These are phyloP conservation scores for Rhynchopsitta pachyrhyncha DNA, from an alignment of 2,113 vertebrate species.

Conservation along the genomic window DNA sequence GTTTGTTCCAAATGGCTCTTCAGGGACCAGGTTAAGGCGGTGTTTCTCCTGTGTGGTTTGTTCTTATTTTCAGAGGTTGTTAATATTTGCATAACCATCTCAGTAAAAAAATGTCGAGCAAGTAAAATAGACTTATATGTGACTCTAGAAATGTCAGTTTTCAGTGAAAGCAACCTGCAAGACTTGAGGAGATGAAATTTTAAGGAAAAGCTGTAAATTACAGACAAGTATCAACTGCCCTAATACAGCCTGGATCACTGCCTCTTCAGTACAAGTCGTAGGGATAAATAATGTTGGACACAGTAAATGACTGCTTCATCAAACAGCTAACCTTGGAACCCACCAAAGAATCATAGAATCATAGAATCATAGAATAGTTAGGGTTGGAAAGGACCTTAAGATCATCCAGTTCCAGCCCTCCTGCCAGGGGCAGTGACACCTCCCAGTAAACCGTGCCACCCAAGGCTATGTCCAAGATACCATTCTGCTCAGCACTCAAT, in stretches of 20 bases:
- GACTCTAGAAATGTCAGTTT: background rate
- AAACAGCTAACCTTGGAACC: background rate
- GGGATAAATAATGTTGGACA: background rate
- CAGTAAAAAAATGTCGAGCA: background rate
- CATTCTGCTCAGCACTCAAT: background rate
- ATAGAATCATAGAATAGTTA: no score
- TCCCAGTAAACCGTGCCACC: no score
- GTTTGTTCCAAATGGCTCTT: constrained; percentile 48
- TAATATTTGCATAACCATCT: constrained; percentile 40
- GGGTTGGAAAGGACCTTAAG: no score
- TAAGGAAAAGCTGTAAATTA: background rate
- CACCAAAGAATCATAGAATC: background rate
- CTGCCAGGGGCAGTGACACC: no score
- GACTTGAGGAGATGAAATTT: background rate
- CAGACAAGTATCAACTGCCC: background rate
- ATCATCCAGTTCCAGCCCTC: no score
- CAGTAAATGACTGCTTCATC: background rate
- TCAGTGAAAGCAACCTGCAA: background rate
- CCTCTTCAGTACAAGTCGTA: background rate
- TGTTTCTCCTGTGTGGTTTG: constrained; percentile 22
- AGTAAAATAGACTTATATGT: background rate
- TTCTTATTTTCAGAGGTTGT: constrained; percentile 61
- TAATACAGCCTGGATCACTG: background rate
- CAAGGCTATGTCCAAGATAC: background rate
- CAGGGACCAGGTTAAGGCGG: constrained; percentile 30